phyloP scores from a whole-genome alignment of 2,888 invertebrate genomes.

The Melipona bicolor region DNA sequence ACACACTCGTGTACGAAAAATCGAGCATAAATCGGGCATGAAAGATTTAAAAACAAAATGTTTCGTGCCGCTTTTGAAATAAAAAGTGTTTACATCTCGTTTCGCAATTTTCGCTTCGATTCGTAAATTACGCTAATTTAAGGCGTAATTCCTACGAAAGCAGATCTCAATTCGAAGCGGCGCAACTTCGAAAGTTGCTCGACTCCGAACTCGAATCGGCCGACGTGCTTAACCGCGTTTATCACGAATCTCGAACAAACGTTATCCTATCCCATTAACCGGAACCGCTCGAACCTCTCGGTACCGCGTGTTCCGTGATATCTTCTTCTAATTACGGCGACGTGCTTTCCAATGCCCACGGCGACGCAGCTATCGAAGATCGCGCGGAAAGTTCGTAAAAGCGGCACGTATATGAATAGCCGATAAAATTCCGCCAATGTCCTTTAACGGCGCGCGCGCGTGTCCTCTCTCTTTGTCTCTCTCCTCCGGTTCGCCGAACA shows the following conservation, averaged over 20 bases:
- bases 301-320: constrained; percentile 34
- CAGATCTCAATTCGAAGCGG: constrained; percentile 1
- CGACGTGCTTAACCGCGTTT: not conserved
- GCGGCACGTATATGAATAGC: constrained; percentile 47
- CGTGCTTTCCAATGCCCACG: constrained; percentile 46
- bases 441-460: constrained; percentile 43
- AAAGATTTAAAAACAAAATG: too few relatives aligned
- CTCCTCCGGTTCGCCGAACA: not conserved
- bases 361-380: constrained; percentile 44
- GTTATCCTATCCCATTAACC: constrained; percentile 29
- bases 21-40: too few relatives aligned
- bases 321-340: constrained; percentile 56
- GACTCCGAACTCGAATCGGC: not conserved
- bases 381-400: constrained; percentile 47
- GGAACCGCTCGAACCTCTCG: not conserved
- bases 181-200: not conserved
- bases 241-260: constrained; percentile 17
- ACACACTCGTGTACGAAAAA: too few relatives aligned
- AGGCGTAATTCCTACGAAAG: not conserved
- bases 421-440: constrained; percentile 49
- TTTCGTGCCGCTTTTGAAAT: too few relatives aligned
- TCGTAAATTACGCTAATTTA: not conserved
- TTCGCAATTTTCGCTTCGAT: not conserved
- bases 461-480: not conserved
- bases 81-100: too few relatives aligned